These are phyloP conservation scores for Trinorchestia longiramus DNA, from an alignment of 1,140 invertebrate genomes.

Conservation along the genomic window DNA sequence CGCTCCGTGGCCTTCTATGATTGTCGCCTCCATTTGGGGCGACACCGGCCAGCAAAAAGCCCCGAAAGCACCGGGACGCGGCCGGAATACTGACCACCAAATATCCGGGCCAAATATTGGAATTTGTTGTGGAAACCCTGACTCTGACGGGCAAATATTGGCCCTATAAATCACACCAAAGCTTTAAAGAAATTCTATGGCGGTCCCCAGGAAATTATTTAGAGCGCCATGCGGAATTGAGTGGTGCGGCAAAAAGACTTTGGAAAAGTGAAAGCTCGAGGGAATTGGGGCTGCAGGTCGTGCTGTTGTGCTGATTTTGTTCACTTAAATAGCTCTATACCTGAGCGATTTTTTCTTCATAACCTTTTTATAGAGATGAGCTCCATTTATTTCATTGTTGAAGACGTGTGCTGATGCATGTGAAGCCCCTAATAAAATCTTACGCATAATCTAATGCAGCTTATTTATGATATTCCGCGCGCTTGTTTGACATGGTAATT, in stretches of 20 bases:
- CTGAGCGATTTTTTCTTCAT: neutral
- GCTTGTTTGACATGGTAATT: no score
- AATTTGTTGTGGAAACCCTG: constrained; percentile 39
- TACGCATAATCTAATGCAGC: no score
- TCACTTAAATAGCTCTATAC: neutral
- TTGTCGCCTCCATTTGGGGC: constrained; percentile 44
- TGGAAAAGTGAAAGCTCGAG: neutral
- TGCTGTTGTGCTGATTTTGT: neutral
- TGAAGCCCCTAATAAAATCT: no score
- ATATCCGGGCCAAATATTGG: constrained; percentile 50
- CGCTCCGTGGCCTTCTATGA: constrained; percentile 25
- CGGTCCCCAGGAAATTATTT: neutral
- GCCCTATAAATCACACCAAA: constrained; percentile 46
- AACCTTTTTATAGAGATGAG: no score
- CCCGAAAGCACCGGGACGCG: constrained; percentile 31
- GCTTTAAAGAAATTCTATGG: constrained; percentile 48
- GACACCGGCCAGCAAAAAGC: constrained; percentile 48
- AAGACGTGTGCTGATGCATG: no score
- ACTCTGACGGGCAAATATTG: constrained; percentile 53
- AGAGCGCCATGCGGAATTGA: neutral
- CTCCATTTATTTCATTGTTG: no score
- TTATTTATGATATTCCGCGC: no score
- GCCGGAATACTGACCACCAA: constrained; percentile 53
- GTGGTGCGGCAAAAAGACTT: neutral
- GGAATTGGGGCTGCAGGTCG: neutral